Conservation (phyloP, 2,113 vertebrate genomes). For the Riparia riparia region DNA sequence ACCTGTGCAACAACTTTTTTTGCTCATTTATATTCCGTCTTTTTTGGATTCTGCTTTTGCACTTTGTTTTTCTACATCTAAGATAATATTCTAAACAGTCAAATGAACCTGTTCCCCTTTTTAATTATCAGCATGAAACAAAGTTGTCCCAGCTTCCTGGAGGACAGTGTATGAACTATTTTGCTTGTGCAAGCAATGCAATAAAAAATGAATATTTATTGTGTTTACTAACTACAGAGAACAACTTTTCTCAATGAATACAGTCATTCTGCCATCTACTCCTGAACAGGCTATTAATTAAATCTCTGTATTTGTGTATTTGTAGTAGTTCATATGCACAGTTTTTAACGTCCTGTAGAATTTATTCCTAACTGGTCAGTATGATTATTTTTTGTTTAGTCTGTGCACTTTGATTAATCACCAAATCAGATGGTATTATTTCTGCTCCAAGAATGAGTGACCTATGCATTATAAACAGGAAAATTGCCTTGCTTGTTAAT, state of each 20-base stretch:
- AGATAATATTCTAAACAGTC: neutral
- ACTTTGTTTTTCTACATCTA: neutral
- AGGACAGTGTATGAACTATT: neutral
- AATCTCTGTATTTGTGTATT: neutral
- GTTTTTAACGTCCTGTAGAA: constrained; percentile 7
- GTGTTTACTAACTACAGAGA: neutral
- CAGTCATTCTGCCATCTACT: neutral
- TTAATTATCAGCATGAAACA: neutral
- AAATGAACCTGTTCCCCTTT: neutral
- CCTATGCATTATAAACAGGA: neutral
- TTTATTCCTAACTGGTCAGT: constrained; percentile 32
- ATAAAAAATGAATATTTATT: neutral
- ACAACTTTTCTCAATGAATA: neutral
- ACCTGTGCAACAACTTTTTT: neutral
- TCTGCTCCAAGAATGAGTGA: constrained; percentile 11
- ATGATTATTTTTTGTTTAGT: constrained; percentile 19
- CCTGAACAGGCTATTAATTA: neutral
- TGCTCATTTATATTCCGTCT: neutral
- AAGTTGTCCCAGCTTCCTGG: neutral
- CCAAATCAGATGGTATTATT: constrained; percentile 25
- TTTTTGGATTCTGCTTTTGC: neutral
- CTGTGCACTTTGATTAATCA: constrained; percentile 20
- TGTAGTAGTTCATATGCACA: neutral
- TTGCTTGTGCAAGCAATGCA: neutral
- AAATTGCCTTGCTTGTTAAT: constrained; percentile 2